These are phyloP conservation scores for Semicossyphus pulcher DNA, from an alignment of 2,113 vertebrate species.

Conservation along the genomic window DNA sequence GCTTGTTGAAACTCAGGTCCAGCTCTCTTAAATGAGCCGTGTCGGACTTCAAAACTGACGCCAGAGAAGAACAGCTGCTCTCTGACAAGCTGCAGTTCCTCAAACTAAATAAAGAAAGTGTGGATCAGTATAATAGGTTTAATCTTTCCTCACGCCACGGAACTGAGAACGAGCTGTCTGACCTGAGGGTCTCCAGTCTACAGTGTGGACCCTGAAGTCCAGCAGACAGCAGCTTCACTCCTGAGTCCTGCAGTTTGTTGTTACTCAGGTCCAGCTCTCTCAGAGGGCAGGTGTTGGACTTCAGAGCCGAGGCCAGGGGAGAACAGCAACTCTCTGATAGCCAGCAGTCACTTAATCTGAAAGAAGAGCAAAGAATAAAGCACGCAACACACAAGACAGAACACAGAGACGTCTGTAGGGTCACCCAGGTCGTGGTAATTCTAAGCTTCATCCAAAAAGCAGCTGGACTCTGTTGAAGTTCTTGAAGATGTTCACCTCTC, in stretches of 20 bases:
- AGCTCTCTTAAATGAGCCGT: background rate
- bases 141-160: no score
- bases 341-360: background rate
- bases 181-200: background rate
- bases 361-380: no score
- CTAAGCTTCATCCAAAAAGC: no score
- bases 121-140: background rate
- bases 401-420: no score
- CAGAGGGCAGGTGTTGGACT: background rate
- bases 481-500: no score
- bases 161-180: background rate
- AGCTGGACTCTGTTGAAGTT: no score
- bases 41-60: background rate
- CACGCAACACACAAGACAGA: background rate
- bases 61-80: background rate
- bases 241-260: background rate
- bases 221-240: background rate
- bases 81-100: background rate
- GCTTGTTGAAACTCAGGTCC: constrained; percentile 5
- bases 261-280: constrained; percentile 10
- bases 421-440: no score
- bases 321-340: background rate
- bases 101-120: background rate
- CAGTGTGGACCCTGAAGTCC: background rate
- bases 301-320: background rate